phyloP scores from a whole-genome alignment of 2,888 invertebrate species.

The Labia minor region DNA sequence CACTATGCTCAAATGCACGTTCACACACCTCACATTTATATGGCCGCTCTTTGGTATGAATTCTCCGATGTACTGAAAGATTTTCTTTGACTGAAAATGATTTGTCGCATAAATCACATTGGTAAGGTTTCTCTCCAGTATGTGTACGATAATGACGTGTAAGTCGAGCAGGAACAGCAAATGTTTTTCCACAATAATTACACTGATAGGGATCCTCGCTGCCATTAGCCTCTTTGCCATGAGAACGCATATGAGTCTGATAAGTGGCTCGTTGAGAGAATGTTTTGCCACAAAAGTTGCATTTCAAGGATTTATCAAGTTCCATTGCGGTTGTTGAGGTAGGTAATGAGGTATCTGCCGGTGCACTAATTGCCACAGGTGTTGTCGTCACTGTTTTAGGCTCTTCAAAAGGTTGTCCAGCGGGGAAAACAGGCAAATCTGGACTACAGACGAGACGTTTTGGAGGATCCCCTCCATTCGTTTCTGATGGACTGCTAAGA shows the following conservation, averaged over 20 bases:
- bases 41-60: slow-evolving; percentile 84
- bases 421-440: slow-evolving; percentile 41
- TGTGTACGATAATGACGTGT: slow-evolving; percentile 79
- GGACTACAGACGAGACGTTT: slow-evolving; percentile 50
- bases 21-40: slow-evolving; percentile 82
- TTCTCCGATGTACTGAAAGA: slow-evolving; percentile 73
- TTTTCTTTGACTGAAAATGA: slow-evolving; percentile 89
- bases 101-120: slow-evolving; percentile 85
- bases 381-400: slow-evolving; percentile 27
- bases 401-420: slow-evolving; percentile 27
- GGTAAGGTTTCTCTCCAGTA: slow-evolving; percentile 82
- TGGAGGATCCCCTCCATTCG: slow-evolving; percentile 29
- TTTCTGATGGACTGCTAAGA: slow-evolving; percentile 16
- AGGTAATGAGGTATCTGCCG: slow-evolving; percentile 27
- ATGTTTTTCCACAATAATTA: slow-evolving; percentile 82
- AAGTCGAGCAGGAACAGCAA: slow-evolving; percentile 78
- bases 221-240: slow-evolving; percentile 42
- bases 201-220: slow-evolving; percentile 69
- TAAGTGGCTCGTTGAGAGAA: slow-evolving; percentile 65
- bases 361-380: slow-evolving; percentile 24
- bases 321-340: slow-evolving; percentile 19
- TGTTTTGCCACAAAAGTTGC: slow-evolving; percentile 60
- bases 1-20: slow-evolving; percentile 81
- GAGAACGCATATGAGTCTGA: slow-evolving; percentile 57
- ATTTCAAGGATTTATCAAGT: slow-evolving; percentile 39